Evolutionary conservation across 2,888 invertebrate species (phyloP).

Genomic region (Dendrolimus houi): DNA sequence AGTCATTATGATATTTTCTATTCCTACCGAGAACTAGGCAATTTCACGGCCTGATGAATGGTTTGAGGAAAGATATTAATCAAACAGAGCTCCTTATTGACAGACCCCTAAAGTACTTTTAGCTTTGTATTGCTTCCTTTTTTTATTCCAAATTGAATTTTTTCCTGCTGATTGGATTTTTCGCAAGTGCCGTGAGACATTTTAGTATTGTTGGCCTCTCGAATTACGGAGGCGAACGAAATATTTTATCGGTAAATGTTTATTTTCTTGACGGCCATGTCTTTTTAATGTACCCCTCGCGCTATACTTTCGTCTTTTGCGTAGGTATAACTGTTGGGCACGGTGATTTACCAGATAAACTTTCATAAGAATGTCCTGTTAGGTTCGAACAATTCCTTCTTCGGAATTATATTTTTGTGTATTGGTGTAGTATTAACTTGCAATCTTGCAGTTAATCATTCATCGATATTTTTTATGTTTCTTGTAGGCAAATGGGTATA

Average conservation of each 20-base stretch:
- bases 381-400: too few species aligned
- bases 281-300: background rate
- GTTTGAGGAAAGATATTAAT: background rate
- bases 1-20: too few species aligned
- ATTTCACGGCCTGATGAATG: background rate
- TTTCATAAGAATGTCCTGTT: too few species aligned
- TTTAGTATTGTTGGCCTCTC: background rate
- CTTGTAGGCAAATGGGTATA: too few species aligned
- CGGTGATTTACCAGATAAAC: too few species aligned
- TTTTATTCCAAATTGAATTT: background rate
- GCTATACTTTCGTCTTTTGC: too few species aligned
- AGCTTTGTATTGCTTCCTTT: background rate
- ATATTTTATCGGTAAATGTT: background rate
- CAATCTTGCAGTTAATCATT: too few species aligned
- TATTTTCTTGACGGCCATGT: background rate
- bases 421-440: too few species aligned
- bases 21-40: background rate
- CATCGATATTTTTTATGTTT: too few species aligned
- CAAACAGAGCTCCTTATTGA: background rate
- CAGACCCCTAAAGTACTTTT: background rate
- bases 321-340: too few species aligned
- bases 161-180: background rate
- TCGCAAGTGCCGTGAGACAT: background rate
- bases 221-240: background rate
- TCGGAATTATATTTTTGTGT: too few species aligned